Base-by-base conservation (phyloP, 1,140 invertebrate species). In the Hydropsyche tenuis region DNA sequence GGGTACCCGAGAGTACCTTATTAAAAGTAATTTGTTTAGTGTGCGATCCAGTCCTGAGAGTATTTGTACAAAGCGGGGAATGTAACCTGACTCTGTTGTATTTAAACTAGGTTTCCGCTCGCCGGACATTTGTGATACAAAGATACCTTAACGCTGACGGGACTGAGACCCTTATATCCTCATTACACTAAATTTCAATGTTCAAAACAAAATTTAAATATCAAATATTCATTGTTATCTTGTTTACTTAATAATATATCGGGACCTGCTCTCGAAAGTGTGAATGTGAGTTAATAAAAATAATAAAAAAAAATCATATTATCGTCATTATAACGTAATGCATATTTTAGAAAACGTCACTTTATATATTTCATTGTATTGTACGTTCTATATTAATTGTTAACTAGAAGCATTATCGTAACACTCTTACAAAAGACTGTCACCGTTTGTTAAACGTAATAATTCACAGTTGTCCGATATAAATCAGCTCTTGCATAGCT, bases 371-470 rank as follows among this genome's bases (percentile, higher is more conserved):
- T 66, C 53, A 60, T 77, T 69, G 53, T 27, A 73, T 74, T 74
- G 62, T 73, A 73, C 71, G 64, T 72, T 72, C 63, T 72, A 46
- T 77, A 77, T n/a, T n/a, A n/a, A n/a, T 77, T 72, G 75, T 75
- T 76, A 73, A 72, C 46, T 77, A 77, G 75, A 77, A 72, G 69
- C 72, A 74, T 76, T 22, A 64, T 62, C 9, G 30, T 37, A 37
- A 37, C 30, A 77, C 72, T 71, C 69, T 72, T 77, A 60, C 72
- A 16, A 77, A 77, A 77, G 75, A 77, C 75, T 77, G 75, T 74
- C 73, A 74, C 72, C 75, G 72, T 77, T 73, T 77, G 72, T 77
- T 74, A 77, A 48, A 72, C 65, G 62, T 76, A 25, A 22, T 22
- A n/a, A 73, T 37, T 73, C 62, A 5, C 16, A 68, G 75, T 62